phyloP scores from a whole-genome alignment of 2,113 vertebrate species.

The Tylochromis polylepis region DNA sequence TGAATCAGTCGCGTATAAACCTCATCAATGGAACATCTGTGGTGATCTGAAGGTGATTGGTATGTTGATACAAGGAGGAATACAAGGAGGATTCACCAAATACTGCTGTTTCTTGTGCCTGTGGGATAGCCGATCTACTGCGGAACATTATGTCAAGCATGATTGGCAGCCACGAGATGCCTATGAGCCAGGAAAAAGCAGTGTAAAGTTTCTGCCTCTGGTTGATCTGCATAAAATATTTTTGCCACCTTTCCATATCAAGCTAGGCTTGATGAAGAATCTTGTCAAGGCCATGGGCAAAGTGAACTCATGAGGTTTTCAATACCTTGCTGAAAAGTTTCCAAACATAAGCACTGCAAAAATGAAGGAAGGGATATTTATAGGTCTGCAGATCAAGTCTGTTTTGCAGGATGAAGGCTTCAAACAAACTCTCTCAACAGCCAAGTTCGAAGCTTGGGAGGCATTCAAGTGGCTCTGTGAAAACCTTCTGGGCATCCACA shows the following conservation, averaged over 20 bases:
- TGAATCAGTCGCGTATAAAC: not conserved
- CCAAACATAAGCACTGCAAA: not conserved
- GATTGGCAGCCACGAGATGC: not conserved
- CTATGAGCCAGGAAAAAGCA: not conserved
- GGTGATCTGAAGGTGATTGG: not conserved
- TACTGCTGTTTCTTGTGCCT: not conserved
- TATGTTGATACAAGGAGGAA: no score
- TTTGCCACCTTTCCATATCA: not conserved
- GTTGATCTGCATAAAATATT: not conserved
- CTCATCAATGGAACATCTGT: not conserved
- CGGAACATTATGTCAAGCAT: no score
- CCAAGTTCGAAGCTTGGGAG: not conserved
- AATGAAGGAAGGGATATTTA: no score
- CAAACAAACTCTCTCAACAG: not conserved
- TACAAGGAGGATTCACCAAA: not conserved
- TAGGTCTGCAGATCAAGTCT: no score
- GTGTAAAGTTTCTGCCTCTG: not conserved
- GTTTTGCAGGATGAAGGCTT: not conserved
- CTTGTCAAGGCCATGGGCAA: no score
- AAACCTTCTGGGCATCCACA: no score
- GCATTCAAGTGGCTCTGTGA: no score
- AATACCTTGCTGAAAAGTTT: not conserved
- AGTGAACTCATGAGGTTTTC: no score
- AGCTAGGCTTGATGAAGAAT: not conserved
- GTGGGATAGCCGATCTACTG: not conserved